Conservation (phyloP, 2,888 invertebrate genomes). For the Xylocampa areola region DNA sequence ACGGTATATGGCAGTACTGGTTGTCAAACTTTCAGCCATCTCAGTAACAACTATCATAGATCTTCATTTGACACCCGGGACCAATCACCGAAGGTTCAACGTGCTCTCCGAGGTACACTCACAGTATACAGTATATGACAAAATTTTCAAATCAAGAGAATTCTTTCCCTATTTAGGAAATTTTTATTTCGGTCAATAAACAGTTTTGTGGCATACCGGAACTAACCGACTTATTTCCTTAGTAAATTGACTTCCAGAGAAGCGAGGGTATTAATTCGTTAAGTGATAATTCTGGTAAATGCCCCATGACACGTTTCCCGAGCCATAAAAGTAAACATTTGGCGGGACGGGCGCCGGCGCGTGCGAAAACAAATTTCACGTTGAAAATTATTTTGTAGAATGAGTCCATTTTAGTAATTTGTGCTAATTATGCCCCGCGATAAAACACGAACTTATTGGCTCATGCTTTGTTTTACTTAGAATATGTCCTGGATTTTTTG, state of each 20-base stretch:
- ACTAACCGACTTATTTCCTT: conserved; percentile 12
- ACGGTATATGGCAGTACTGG: too few species aligned
- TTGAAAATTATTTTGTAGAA: conserved; percentile 55
- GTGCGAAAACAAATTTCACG: conserved; percentile 62
- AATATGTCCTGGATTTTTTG: background rate
- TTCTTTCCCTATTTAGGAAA: too few species aligned
- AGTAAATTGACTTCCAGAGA: conserved; percentile 22
- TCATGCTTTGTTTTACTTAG: background rate
- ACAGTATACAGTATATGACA: background rate
- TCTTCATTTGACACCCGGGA: too few species aligned
- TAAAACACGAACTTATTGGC: conserved; percentile 18
- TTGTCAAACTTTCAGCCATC: too few species aligned
- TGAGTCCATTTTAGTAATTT: conserved; percentile 50
- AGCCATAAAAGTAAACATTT: conserved; percentile 55
- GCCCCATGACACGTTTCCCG: conserved; percentile 45
- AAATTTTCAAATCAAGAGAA: too few species aligned
- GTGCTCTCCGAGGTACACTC: too few species aligned
- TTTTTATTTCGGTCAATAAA: too few species aligned
- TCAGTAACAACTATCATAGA: too few species aligned
- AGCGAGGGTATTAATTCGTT: conserved; percentile 20
- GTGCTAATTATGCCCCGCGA: conserved; percentile 28
- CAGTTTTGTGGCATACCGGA: background rate
- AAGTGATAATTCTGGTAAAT: conserved; percentile 43
- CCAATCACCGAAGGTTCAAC: too few species aligned
- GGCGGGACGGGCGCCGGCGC: conserved; percentile 47